Conservation (phyloP, 2,888 invertebrate genomes). For the Drosophila kambysellisi region DNA sequence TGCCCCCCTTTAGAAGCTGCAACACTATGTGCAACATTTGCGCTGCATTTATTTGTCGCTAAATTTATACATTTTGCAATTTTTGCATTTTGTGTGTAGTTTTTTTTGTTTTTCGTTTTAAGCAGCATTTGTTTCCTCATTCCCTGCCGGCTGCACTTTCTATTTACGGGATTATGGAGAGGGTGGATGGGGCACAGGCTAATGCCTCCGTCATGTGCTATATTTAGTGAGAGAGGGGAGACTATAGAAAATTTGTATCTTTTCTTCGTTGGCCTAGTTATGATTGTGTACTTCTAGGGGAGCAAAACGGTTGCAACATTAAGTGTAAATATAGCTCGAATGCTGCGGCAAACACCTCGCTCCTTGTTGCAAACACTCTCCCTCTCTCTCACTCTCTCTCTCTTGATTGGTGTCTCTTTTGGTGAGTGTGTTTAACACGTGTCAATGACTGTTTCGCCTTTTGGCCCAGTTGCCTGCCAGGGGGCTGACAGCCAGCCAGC, state of each 20-base stretch:
- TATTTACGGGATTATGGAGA: background rate
- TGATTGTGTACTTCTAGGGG: slow-evolving; percentile 53
- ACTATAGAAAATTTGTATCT: slow-evolving; percentile 25
- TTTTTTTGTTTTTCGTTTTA: slow-evolving; percentile 9
- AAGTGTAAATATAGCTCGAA: slow-evolving; percentile 42
- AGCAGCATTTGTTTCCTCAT: slow-evolving; percentile 74
- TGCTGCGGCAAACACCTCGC: background rate
- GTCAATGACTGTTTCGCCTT: slow-evolving; percentile 80
- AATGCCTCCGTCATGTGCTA: slow-evolving; percentile 43
- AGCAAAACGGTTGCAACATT: slow-evolving; percentile 38
- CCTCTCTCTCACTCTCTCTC: too few relatives aligned
- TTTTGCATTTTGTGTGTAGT: slow-evolving; percentile 37
- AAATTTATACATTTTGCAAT: slow-evolving; percentile 69
- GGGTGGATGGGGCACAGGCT: background rate
- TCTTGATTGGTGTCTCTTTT: background rate
- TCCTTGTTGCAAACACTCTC: background rate
- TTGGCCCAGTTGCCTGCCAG: slow-evolving; percentile 66
- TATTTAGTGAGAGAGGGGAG: slow-evolving; percentile 32
- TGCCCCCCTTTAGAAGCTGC: background rate
- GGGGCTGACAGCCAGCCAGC: slow-evolving; percentile 19
- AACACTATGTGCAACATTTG: slow-evolving; percentile 51
- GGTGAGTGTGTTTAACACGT: slow-evolving; percentile 46
- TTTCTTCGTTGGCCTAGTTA: slow-evolving; percentile 50
- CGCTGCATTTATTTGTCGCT: slow-evolving; percentile 64
- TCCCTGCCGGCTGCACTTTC: slow-evolving; percentile 59